Percentiles rank a stretch among this genome's conserved stretches.
These are phyloP conservation scores for Amniataba percoides DNA, from an alignment of 2,797 vertebrate genomes.

Conservation along the genomic window DNA sequence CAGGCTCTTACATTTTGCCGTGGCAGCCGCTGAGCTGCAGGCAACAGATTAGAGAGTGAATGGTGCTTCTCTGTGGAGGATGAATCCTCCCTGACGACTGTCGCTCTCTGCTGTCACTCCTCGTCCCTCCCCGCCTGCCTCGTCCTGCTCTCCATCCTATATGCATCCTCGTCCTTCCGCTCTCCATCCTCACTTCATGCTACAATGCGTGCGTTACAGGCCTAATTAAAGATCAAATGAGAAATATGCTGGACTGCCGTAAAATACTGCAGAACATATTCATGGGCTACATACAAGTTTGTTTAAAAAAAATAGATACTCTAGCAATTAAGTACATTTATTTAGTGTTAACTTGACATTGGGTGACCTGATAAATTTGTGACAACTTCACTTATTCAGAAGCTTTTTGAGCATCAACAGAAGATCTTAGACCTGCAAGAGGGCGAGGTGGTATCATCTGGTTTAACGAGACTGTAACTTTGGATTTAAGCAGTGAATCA, in stretches of 20 bases:
- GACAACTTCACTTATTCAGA: neutral
- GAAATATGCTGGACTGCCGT: neutral
- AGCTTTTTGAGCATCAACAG: neutral
- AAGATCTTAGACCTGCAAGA: neutral
- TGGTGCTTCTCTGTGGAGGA: conserved; percentile 62
- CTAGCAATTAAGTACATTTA: neutral
- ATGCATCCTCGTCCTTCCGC: conserved; percentile 30
- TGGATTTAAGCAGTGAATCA: neutral
- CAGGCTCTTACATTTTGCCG: conserved; percentile 56
- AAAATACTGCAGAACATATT: neutral
- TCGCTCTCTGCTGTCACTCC: conserved; percentile 61
- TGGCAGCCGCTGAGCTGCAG: conserved; percentile 67
- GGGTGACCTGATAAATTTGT: neutral
- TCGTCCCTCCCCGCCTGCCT: conserved; percentile 25
- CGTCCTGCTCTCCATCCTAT: conserved; percentile 26
- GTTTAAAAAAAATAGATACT: neutral
- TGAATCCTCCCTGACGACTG: conserved; percentile 56
- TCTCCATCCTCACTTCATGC: conserved; percentile 30
- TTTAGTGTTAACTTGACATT: neutral
- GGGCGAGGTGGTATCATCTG: neutral
- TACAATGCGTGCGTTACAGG: conserved; percentile 26
- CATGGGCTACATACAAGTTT: neutral
- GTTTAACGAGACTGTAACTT: neutral
- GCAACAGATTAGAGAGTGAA: conserved; percentile 74
- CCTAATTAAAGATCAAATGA: conserved; percentile 43